A percentile compares a stretch with the other conserved stretches of the same genome.
Evolutionary conservation across 2,888 invertebrate genomes (phyloP).

Genomic region (Ormyrus pomaceus): DNA sequence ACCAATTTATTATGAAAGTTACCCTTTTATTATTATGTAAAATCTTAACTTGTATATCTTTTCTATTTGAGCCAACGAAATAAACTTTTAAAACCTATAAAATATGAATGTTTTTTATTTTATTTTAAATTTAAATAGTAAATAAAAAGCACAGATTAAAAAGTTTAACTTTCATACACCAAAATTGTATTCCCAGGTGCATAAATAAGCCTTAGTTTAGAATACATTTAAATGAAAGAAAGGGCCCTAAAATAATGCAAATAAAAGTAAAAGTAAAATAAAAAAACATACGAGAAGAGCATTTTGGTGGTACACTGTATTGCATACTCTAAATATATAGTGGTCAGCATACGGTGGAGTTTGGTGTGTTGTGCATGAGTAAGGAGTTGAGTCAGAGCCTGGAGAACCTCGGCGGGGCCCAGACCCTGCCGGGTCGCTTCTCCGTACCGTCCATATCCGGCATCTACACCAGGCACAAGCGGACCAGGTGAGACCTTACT

Average conservation of each 20-base stretch:
- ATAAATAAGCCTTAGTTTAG: constrained; percentile 27
- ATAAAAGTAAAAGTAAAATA: no score
- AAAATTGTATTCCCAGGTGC: constrained; percentile 3
- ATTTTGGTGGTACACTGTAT: constrained; percentile 74
- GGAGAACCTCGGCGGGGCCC: constrained; percentile 80
- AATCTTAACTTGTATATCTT: no score
- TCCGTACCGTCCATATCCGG: constrained; percentile 82
- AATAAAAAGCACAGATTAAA: background rate
- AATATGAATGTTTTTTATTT: no score
- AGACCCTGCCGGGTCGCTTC: constrained; percentile 82
- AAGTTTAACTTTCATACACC: constrained; percentile 16
- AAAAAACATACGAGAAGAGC: constrained; percentile 62
- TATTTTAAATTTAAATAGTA: no score
- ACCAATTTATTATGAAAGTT: constrained; percentile 26
- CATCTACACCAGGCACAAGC: constrained; percentile 88
- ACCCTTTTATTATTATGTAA: background rate
- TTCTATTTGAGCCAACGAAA: no score
- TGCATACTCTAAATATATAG: constrained; percentile 70
- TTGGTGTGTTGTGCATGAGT: constrained; percentile 76
- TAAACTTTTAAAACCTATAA: no score
- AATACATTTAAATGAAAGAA: background rate
- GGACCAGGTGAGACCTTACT: constrained; percentile 83
- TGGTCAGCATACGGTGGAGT: constrained; percentile 76
- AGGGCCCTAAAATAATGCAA: no score
- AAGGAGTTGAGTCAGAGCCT: constrained; percentile 78